Percentiles rank a stretch among this genome's conserved stretches.
These are phyloP conservation scores for Tupiocoris notatus DNA, from an alignment of 2,888 invertebrate genomes.

Conservation along the genomic window DNA sequence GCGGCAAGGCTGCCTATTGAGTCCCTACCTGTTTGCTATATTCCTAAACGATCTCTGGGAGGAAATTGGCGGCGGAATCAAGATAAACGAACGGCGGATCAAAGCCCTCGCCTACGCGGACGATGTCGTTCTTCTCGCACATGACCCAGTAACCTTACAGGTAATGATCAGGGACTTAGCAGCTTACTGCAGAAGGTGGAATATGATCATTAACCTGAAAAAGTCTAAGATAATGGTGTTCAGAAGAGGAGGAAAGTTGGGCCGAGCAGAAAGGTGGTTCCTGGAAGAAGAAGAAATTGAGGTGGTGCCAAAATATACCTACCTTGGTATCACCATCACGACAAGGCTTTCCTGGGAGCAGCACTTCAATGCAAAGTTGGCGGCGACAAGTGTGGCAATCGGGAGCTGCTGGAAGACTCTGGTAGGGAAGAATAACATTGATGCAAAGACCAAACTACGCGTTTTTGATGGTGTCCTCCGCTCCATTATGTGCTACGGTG, in stretches of 20 bases:
- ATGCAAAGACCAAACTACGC: background rate
- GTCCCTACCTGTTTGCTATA: constrained; percentile 22
- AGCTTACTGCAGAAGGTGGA: constrained; percentile 39
- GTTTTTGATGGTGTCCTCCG: background rate
- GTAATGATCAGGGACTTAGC: constrained; percentile 32
- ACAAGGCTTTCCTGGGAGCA: background rate
- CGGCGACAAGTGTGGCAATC: background rate
- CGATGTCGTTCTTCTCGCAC: constrained; percentile 16
- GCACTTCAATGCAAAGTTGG: background rate
- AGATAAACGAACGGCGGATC: constrained; percentile 8
- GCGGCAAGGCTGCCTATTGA: constrained; percentile 27
- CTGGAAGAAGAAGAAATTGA: background rate
- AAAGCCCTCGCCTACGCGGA: constrained; percentile 37
- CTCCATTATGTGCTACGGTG: background rate
- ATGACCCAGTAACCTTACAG: constrained; percentile 28
- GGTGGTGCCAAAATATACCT: background rate
- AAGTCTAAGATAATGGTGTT: constrained; percentile 43
- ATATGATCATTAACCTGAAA: constrained; percentile 25
- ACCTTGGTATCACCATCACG: background rate
- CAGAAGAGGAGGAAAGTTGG: constrained; percentile 28
- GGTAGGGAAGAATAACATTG: background rate
- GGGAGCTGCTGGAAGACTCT: background rate
- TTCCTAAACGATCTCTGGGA: constrained; percentile 33
- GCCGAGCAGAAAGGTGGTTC: background rate
- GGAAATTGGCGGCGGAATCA: constrained; percentile 13